Percentiles rank a stretch among this genome's conserved stretches.
Conservation (phyloP, 37 sponge, comb jelly and placozoan genomes). For the Cliona cf. orientalis region DNA sequence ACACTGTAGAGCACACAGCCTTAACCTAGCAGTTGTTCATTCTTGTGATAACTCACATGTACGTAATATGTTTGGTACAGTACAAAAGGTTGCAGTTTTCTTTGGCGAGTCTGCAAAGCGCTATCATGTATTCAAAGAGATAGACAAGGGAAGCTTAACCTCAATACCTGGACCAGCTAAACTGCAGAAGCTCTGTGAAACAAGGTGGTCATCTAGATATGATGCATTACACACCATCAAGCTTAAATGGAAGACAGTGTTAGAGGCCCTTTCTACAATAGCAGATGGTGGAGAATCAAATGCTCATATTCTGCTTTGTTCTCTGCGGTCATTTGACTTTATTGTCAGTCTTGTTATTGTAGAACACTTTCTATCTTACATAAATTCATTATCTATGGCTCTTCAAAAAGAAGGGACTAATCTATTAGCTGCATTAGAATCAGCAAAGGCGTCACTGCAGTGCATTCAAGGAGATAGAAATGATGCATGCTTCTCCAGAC, state of each 20-base stretch:
- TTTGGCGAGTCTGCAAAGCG: conserved; percentile 34
- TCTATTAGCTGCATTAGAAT: conserved; percentile 8
- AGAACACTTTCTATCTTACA: conserved; percentile 3
- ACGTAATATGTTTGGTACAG: conserved; percentile 9
- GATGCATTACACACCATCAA: background rate
- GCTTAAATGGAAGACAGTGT: conserved; percentile 14
- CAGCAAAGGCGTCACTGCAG: background rate
- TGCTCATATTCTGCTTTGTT: conserved; percentile 14
- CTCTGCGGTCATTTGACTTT: conserved; percentile 26
- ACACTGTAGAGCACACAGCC: conserved; percentile 21
- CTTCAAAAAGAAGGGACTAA: background rate
- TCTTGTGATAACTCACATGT: conserved; percentile 28
- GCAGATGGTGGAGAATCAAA: conserved; percentile 13
- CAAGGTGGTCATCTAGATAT: conserved; percentile 22
- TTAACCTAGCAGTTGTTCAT: conserved; percentile 26
- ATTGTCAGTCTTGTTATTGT: background rate
- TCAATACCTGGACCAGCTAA: background rate
- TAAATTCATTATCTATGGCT: background rate
- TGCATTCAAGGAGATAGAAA: conserved; percentile 6
- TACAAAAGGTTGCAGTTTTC: conserved; percentile 23
- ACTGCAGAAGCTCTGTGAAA: conserved; percentile 14
- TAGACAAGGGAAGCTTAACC: background rate
- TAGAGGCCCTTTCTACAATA: conserved; percentile 10
- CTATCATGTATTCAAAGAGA: background rate
- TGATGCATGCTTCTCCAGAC: background rate